These are phyloP conservation scores for Carassius carassius DNA, from an alignment of 2,113 vertebrate species.

Conservation along the genomic window DNA sequence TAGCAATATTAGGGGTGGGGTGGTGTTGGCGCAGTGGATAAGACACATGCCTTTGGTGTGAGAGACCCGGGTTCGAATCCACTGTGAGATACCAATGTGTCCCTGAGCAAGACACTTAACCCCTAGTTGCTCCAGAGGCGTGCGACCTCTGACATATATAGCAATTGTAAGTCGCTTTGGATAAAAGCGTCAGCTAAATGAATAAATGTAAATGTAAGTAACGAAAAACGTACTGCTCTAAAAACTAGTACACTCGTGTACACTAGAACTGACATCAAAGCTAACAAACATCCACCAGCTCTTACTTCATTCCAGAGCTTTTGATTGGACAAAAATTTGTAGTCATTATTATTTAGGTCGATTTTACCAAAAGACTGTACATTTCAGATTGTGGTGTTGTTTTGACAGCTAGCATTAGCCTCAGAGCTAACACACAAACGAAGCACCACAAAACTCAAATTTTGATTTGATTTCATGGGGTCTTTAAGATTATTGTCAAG, in stretches of 20 bases:
- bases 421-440: neutral
- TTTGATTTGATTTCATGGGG: neutral
- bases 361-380: neutral
- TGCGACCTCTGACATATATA: no score
- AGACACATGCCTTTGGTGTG: no score
- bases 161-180: no score
- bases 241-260: no score
- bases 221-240: neutral
- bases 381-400: neutral
- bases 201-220: no score
- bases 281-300: neutral
- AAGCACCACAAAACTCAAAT: neutral
- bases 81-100: no score
- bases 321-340: neutral
- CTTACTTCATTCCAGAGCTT: neutral
- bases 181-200: no score
- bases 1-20: no score
- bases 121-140: no score
- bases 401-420: constrained; percentile 1
- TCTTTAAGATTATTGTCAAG: constrained; percentile 30
- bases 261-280: neutral
- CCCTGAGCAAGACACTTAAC: no score
- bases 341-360: neutral
- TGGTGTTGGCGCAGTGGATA: no score
- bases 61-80: no score